Percentiles rank a stretch among this genome's conserved stretches.
Conservation (phyloP, 2,888 invertebrate genomes). For the Dynastes tityus region DNA sequence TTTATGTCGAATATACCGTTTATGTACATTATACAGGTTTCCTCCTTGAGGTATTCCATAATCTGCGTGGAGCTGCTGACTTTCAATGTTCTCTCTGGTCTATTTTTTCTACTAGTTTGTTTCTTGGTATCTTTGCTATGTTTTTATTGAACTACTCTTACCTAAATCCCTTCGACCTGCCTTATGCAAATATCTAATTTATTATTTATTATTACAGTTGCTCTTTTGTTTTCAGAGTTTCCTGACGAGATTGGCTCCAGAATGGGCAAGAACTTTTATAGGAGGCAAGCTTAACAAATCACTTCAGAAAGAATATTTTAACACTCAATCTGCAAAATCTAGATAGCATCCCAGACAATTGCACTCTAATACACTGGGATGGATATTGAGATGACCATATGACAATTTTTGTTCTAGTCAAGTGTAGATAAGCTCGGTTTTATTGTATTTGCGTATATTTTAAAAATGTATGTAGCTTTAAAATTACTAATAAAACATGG, state of each 20-base stretch:
- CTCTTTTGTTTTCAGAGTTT: slow-evolving; percentile 63
- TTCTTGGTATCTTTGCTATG: too few species aligned
- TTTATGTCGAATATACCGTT: too few species aligned
- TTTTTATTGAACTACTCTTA: too few species aligned
- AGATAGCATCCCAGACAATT: not conserved
- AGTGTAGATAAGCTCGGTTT: not conserved
- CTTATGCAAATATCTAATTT: too few species aligned
- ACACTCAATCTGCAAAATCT: not conserved
- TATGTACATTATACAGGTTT: too few species aligned
- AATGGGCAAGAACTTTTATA: slow-evolving; percentile 77
- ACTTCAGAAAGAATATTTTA: slow-evolving; percentile 78
- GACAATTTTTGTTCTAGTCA: slow-evolving; percentile 14
- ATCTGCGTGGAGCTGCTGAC: too few species aligned
- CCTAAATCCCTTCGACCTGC: too few species aligned
- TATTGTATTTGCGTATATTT: not conserved
- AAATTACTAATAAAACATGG: not conserved
- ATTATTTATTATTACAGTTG: too few species aligned
- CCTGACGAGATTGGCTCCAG: slow-evolving; percentile 75
- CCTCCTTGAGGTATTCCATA: too few species aligned
- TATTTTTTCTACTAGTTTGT: too few species aligned
- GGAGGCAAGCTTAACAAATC: slow-evolving; percentile 75
- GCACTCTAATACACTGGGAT: not conserved
- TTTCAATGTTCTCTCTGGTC: too few species aligned
- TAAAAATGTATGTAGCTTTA: not conserved
- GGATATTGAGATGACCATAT: not conserved